Conservation (phyloP, 37 sponge, comb jelly and placozoan species). For the Cladorhizidae sp. region DNA sequence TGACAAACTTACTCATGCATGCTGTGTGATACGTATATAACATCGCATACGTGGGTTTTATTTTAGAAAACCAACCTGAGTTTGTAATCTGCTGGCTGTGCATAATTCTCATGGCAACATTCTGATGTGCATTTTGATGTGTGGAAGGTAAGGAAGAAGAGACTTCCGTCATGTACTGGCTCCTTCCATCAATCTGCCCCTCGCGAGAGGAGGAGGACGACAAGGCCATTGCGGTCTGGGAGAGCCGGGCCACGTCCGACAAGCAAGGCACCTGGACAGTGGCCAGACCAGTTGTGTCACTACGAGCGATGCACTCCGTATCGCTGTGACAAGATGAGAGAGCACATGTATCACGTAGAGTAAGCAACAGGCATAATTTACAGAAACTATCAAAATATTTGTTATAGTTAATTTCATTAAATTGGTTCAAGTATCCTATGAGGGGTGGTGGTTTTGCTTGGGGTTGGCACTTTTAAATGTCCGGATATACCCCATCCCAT, state of each 20-base stretch:
- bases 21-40: no score
- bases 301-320: background rate
- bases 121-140: conserved; percentile 10
- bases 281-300: background rate
- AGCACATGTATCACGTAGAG: background rate
- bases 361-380: no score
- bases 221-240: background rate
- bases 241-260: background rate
- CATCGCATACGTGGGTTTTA: no score
- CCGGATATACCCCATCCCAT: no score
- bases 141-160: background rate
- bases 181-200: background rate
- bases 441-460: no score
- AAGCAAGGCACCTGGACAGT: background rate
- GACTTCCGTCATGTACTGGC: background rate
- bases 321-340: background rate
- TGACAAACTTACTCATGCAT: no score
- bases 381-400: no score
- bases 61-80: no score
- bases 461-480: no score
- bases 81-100: background rate
- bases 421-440: no score
- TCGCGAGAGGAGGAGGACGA: background rate
- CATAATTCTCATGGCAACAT: background rate
- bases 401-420: no score